Base-by-base conservation (phyloP, 2,797 vertebrate species). In the Pelodytes ibericus region DNA sequence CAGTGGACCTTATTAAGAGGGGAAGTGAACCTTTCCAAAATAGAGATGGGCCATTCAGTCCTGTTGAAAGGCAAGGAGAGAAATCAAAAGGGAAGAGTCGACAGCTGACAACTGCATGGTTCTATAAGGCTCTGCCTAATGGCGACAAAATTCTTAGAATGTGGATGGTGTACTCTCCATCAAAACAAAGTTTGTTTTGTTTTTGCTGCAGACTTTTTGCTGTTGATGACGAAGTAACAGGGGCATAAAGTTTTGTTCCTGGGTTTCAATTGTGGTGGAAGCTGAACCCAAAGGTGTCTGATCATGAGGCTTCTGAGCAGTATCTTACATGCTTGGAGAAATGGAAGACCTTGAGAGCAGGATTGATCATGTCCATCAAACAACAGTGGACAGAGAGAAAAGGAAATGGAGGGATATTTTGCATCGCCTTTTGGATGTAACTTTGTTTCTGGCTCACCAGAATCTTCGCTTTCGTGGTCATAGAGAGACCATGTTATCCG, bases 151-250 rank as follows among this genome's bases (percentile, higher is more conserved):
- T 62, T 62, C 31, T 62, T 33, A 33, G 60, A 33, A 33, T 18
- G 16, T 36, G 30, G 31, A 4, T 62, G 30, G 60, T 36, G 31
- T 62, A 62, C 31, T 62, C 31, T 20, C 60, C 60, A 20, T 33
- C 60, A 36, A 33, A 62, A 62, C 5, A 33, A 16, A 20, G 18
- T 33, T 62, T 39, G 31, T 62, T 36, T 62, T 62, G 60, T 44
- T 65, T 65, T 27, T 65, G 62, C 36, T 65, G 62, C 36, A 29
- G 57, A 59, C 53, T 57, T 57, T 57, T 57, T 57, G 53, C 53
- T 57, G 4, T 26, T 57, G 24, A 57, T 57, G 6, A 57, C 4
- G 24, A 57, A 57, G n/a, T 57, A 57, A 22, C 53, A 2, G n/a
- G 4, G 7, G 10, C 31, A 36, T 22, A 6, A 7, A 36, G 31